Percentiles rank a stretch among this genome's conserved stretches.
These are phyloP conservation scores for Lysiphlebus fabarum DNA, from an alignment of 1,140 invertebrate genomes.

Conservation along the genomic window DNA sequence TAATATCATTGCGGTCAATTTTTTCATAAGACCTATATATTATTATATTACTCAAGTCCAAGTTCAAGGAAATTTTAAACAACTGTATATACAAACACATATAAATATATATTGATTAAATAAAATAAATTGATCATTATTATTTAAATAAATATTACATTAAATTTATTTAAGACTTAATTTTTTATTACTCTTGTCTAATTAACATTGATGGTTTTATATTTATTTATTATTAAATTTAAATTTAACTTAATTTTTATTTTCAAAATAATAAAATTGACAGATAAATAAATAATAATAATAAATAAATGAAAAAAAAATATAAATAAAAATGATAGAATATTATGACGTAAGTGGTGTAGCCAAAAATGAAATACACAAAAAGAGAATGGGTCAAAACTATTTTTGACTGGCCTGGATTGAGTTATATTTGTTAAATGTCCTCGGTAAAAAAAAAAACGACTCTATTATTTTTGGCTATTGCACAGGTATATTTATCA, in stretches of 20 bases:
- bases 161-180: too few species aligned
- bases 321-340: not conserved
- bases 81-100: too few species aligned
- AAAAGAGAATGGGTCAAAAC: not conserved
- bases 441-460: slow-evolving; percentile 1
- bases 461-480: slow-evolving; percentile 18
- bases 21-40: too few species aligned
- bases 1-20: not conserved
- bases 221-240: too few species aligned
- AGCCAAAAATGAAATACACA: not conserved
- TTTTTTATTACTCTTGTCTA: too few species aligned
- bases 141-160: too few species aligned
- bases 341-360: slow-evolving; percentile 11
- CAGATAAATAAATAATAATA: too few species aligned
- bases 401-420: slow-evolving; percentile 21
- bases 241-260: too few species aligned
- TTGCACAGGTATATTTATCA: slow-evolving; percentile 17
- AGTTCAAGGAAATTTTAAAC: slow-evolving; percentile 13
- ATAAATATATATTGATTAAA: not conserved
- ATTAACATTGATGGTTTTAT: too few species aligned
- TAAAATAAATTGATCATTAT: too few species aligned
- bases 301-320: not conserved
- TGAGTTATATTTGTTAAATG: slow-evolving; percentile 16
- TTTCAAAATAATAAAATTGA: too few species aligned
- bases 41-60: not conserved